Evolutionary conservation across 2,113 vertebrate genomes (phyloP).

Genomic region (Anarhynchus alexandrinus): DNA sequence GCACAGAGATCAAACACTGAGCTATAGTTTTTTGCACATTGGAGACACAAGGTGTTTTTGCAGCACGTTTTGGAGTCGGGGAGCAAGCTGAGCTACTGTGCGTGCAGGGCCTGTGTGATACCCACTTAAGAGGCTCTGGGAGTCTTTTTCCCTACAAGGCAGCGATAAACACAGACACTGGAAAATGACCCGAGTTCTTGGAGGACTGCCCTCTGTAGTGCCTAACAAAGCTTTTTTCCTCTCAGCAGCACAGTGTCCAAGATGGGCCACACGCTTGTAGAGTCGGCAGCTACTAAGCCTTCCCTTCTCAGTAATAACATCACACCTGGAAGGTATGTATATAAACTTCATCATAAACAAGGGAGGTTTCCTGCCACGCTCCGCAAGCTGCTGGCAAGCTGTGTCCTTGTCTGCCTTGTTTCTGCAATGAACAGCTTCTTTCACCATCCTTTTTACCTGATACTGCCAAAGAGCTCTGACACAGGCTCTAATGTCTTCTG

Average conservation of each 20-base stretch:
- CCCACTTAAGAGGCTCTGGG: not conserved
- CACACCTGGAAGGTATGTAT: slow-evolving; percentile 56
- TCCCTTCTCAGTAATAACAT: not conserved
- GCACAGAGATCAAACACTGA: not conserved
- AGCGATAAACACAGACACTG: not conserved
- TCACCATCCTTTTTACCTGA: not conserved
- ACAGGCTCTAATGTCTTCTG: not conserved
- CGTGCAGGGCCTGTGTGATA: not conserved
- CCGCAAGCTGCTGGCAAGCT: not conserved
- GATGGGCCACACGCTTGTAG: slow-evolving; percentile 81
- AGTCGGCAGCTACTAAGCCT: slow-evolving; percentile 63
- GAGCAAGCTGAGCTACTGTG: not conserved
- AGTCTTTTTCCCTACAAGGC: not conserved
- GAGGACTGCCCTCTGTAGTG: not conserved
- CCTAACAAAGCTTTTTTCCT: not conserved
- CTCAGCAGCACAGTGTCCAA: slow-evolving; percentile 74
- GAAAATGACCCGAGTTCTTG: not conserved
- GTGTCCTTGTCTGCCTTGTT: not conserved
- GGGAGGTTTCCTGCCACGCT: not conserved
- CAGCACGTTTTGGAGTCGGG: accelerated
- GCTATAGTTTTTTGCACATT: accelerated
- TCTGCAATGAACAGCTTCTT: not conserved
- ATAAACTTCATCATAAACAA: not conserved
- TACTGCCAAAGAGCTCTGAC: not conserved
- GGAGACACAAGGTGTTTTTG: not conserved